Percentiles rank a stretch among this genome's conserved stretches.
phyloP scores from a whole-genome alignment of 2,888 invertebrate genomes.

The Tethea ocularis region DNA sequence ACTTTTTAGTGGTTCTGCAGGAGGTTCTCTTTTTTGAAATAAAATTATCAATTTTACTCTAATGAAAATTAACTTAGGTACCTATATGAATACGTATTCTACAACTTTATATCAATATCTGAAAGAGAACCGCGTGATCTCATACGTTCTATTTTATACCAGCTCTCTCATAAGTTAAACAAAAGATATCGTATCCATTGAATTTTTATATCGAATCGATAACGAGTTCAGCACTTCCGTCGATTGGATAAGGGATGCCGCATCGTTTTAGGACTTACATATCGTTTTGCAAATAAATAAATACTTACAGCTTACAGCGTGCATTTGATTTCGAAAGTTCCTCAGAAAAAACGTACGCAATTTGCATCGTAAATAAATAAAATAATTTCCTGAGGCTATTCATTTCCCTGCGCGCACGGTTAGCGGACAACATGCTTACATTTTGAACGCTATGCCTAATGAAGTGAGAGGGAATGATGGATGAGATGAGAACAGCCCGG shows the following conservation, averaged over 20 bases:
- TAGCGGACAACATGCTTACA: conserved; percentile 62
- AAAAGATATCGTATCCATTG: conserved; percentile 44
- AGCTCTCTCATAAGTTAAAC: conserved; percentile 38
- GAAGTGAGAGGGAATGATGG: conserved; percentile 79
- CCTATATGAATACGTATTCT: neutral
- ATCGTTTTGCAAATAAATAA: conserved; percentile 24
- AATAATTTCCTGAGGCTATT: conserved; percentile 32
- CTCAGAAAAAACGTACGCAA: neutral
- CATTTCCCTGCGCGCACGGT: conserved; percentile 32
- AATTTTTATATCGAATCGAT: conserved; percentile 46
- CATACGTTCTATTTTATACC: conserved; percentile 11
- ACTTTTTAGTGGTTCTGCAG: no score
- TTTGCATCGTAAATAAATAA: conserved; percentile 31
- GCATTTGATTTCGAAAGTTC: neutral
- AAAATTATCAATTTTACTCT: no score
- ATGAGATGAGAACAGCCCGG: conserved; percentile 56
- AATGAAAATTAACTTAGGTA: no score
- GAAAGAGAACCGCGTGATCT: conserved; percentile 1
- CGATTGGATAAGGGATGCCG: conserved; percentile 32
- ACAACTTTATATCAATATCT: neutral
- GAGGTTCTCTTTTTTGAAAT: no score
- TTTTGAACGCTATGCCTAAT: conserved; percentile 68
- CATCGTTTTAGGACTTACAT: conserved; percentile 36
- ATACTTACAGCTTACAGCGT: neutral
- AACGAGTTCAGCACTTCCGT: conserved; percentile 24